These are phyloP conservation scores for Pygocentrus nattereri DNA, from an alignment of 2,797 vertebrate species.

Conservation along the genomic window DNA sequence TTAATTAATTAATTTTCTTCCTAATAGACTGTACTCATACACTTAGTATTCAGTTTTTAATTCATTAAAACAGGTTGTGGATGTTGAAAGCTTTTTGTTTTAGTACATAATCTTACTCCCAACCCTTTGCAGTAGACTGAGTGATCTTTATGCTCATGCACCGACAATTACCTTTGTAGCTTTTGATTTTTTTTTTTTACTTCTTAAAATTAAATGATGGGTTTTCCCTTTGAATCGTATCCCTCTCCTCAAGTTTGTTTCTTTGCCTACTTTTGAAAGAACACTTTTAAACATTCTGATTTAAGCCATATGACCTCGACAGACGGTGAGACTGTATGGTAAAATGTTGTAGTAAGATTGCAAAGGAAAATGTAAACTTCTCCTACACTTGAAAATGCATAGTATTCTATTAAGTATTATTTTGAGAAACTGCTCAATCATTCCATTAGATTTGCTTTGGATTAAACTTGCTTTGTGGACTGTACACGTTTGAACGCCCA, in stretches of 20 bases:
- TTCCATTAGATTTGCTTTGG: neutral
- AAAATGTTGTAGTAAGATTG: neutral
- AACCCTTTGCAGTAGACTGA: neutral
- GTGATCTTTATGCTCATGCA: conserved; percentile 13
- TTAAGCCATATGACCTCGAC: too few species aligned
- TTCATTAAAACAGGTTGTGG: conserved; percentile 8
- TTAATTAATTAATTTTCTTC: neutral
- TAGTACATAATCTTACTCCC: conserved; percentile 9
- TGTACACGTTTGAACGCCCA: conserved; percentile 28
- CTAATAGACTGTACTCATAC: neutral
- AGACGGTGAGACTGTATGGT: neutral
- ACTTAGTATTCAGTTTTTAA: neutral
- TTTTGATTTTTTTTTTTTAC: conserved; percentile 17
- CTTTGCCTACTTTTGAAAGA: neutral
- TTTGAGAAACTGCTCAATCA: neutral
- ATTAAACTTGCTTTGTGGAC: conserved; percentile 37
- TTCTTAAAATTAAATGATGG: conserved; percentile 38
- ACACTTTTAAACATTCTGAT: too few species aligned
- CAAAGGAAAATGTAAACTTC: too few species aligned
- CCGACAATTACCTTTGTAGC: conserved; percentile 19
- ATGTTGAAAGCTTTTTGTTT: conserved; percentile 9
- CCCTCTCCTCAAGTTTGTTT: neutral
- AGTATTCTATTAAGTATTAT: neutral
- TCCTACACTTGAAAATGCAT: neutral
- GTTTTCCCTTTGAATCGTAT: neutral